Base-by-base conservation (phyloP, 2,888 invertebrate species). In the Pterostichus niger region DNA sequence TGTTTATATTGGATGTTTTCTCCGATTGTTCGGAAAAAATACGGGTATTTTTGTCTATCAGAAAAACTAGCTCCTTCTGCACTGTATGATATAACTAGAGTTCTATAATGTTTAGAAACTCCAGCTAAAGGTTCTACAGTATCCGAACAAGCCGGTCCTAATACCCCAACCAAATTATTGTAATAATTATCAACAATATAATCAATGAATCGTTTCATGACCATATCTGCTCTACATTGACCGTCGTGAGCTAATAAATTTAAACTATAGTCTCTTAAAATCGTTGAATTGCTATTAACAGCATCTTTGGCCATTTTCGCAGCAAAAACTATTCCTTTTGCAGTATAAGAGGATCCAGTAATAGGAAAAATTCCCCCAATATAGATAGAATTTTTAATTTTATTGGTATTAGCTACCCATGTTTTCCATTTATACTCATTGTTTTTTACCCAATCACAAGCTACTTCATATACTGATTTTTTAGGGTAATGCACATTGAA, bases 121-220 rank as follows among this genome's bases (percentile, higher is more conserved):
- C 95, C 95, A 0, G 95, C 95, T 46, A 96, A 91, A 0, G 96
- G 95, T 87, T 96, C 95, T 0, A 96, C 94, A 0, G 96, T 95
- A 87, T 96, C 96, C 0, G 95, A 95, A 87, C 96, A 96, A 0
- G 95, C 95, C 0, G 96, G 96, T 6, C 96, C 96, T 68, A 96
- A 87, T 0, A 96, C 93, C 0, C 96, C 96, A 83, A 94, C 91
- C 84, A 96, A 89, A 73, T 92, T 92, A 49, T 91, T 88, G 84
- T 92, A 92, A 54, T 91, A 88, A 80, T 91, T 90, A 78, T 90
- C 89, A 7, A 92, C 90, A 80, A 94, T 92, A 87, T 93, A 94
- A 84, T 94, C 93, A 81, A 96, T 95, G 88, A 96, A 95, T 0
- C 93, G 91, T 85, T 93, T 94, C 93, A 96, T 94, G 0, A 95